Evolutionary conservation across 2,113 vertebrate genomes (phyloP).

Genomic region (Dicentrarchus labrax): DNA sequence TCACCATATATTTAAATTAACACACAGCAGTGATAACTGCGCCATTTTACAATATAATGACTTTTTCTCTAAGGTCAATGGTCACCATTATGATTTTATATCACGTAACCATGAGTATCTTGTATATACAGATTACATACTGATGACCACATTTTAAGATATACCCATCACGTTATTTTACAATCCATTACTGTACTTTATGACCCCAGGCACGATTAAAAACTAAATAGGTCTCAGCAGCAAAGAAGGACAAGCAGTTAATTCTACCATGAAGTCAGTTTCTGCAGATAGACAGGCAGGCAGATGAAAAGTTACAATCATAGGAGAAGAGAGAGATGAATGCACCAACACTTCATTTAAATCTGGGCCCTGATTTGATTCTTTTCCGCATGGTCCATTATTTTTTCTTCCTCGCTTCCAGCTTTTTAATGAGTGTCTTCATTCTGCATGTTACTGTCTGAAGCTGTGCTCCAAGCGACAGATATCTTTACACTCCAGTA

Average conservation of each 20-base stretch:
- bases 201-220: constrained; percentile 62
- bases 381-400: constrained; percentile 68
- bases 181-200: constrained; percentile 64
- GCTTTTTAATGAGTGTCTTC: constrained; percentile 81
- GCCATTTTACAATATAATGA: constrained; percentile 46
- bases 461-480: constrained; percentile 71
- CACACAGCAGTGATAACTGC: constrained; percentile 6
- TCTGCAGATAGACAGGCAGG: constrained; percentile 33
- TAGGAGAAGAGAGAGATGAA: constrained; percentile 42
- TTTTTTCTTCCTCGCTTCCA: constrained; percentile 65
- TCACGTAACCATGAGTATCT: constrained; percentile 35
- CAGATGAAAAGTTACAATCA: constrained; percentile 52
- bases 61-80: constrained; percentile 43
- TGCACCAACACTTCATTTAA: constrained; percentile 65
- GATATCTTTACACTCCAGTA: constrained; percentile 72
- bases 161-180: constrained; percentile 51
- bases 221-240: constrained; percentile 53
- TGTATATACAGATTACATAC: constrained; percentile 59
- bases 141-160: constrained; percentile 46
- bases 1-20: constrained; percentile 28
- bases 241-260: constrained; percentile 44
- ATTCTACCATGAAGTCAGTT: constrained; percentile 46
- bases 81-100: constrained; percentile 55
- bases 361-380: constrained; percentile 72
- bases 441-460: constrained; percentile 74